These are phyloP conservation scores for Pseudococcus longispinus DNA, from an alignment of 2,888 invertebrate genomes.

Conservation along the genomic window DNA sequence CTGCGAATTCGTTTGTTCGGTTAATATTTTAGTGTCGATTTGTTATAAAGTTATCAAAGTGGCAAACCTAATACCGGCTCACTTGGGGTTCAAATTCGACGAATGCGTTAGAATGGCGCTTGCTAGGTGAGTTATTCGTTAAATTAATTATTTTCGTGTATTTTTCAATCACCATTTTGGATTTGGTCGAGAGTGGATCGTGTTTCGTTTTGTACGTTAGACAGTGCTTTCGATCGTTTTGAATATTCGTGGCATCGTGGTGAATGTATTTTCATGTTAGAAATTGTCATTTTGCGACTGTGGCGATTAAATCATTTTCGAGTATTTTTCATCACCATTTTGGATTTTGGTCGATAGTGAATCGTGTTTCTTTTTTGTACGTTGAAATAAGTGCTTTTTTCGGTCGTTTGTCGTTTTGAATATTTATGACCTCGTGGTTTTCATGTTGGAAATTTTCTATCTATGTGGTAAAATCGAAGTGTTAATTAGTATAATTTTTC, in stretches of 20 bases:
- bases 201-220: not conserved
- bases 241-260: not conserved
- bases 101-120: conserved; percentile 57
- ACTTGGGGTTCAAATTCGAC: conserved; percentile 54
- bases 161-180: not conserved
- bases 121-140: conserved; percentile 47
- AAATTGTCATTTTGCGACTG: not conserved
- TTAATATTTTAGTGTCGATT: conserved; percentile 33
- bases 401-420: too few species aligned
- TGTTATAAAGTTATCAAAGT: conserved; percentile 50
- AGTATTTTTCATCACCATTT: too few species aligned
- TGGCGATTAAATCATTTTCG: too few species aligned
- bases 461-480: not conserved
- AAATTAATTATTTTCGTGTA: not conserved
- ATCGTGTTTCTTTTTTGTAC: too few species aligned
- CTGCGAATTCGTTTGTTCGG: not conserved
- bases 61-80: conserved; percentile 56
- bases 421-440: not conserved
- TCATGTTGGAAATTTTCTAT: not conserved
- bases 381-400: too few species aligned
- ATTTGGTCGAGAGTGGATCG: not conserved
- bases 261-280: not conserved
- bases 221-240: too few species aligned
- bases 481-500: not conserved
- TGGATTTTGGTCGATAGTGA: too few species aligned